Evolutionary conservation across 1,140 invertebrate species (phyloP), one percentile per base, ranked within the genome.

Genomic region (Thaumetopoea pityocampa): DNA sequence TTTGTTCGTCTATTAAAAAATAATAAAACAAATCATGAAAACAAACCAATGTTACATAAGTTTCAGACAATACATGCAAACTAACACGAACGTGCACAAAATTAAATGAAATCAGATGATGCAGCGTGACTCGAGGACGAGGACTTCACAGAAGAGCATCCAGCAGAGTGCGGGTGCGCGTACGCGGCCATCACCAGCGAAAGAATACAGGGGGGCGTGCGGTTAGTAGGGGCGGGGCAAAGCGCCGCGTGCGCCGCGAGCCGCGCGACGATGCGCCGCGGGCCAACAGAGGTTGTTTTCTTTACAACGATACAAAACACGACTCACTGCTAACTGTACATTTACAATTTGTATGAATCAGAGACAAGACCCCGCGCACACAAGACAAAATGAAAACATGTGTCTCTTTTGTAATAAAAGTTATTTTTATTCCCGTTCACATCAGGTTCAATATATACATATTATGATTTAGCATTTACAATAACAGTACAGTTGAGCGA

Each of bases 361-460:
- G 76, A 69, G 77, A 81, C 77, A 78, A 77, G 73, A 79, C 51
- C 60, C 62, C n/a, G 53, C 42, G 34, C 50, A 51, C 36, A 42
- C 40, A 45, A 38, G 14, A 47, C 40, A 30, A 67, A 84, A 81
- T 80, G 57, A 84, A 83, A 84, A 67, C 64, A 59, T 69, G 51
- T 35, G 24, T 67, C 33, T 38, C 65, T 80, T 83, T 81, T 80
- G 73, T 84, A 84, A 73, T 81, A 84, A 84, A 84, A 78, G 68
- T 72, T 61, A 70, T 72, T 78, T 74, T 83, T 83, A 80, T 79
- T 72, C 68, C 54, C 67, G 59, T 81, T 72, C 71, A 81, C 74
- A 84, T 80, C 59, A 59, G 58, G 57, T 73, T 78, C 80, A 66
- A 77, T 84, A 84, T 84, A 84, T 84, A 84, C 80, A 81, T 77